phyloP scores from a whole-genome alignment of 2,113 vertebrate genomes.

The Colistium nudipinnis region DNA sequence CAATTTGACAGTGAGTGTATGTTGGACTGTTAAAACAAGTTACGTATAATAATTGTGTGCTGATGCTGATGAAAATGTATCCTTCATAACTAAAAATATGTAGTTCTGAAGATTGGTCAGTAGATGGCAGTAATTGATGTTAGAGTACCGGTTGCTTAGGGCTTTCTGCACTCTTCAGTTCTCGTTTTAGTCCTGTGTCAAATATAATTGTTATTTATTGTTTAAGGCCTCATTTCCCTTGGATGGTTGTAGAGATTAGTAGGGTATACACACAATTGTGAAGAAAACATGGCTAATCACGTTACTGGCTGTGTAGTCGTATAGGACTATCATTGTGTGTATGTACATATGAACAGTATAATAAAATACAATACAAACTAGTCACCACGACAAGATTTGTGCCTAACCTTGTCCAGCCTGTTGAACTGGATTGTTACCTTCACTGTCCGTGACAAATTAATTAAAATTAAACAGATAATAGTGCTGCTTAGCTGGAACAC shows the following conservation, averaged over 20 bases:
- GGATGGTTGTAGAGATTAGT: background rate
- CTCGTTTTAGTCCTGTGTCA: background rate
- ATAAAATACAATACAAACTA: slow-evolving; percentile 16
- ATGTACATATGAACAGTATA: too few species aligned
- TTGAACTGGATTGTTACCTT: slow-evolving; percentile 77
- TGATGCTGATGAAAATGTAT: too few species aligned
- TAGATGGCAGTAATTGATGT: slow-evolving; percentile 58
- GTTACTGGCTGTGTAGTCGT: slow-evolving; percentile 1
- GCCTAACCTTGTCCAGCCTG: slow-evolving; percentile 71
- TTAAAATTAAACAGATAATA: slow-evolving; percentile 85
- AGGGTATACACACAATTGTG: background rate
- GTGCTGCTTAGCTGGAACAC: slow-evolving; percentile 76
- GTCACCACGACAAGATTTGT: slow-evolving; percentile 46
- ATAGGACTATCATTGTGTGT: slow-evolving; percentile 64
- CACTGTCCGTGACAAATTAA: slow-evolving; percentile 82
- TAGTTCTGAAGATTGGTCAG: slow-evolving; percentile 29
- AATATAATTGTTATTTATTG: background rate
- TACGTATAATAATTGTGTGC: too few species aligned
- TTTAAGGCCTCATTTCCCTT: background rate
- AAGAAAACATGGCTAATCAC: background rate
- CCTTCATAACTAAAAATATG: too few species aligned
- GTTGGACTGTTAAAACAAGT: too few species aligned
- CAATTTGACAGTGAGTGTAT: too few species aligned
- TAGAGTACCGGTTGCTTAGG: background rate
- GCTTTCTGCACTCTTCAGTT: background rate